A percentile compares a stretch with the other conserved stretches of the same genome.
Evolutionary conservation across 2,113 vertebrate species (phyloP).

Genomic region (Axis porcinus): DNA sequence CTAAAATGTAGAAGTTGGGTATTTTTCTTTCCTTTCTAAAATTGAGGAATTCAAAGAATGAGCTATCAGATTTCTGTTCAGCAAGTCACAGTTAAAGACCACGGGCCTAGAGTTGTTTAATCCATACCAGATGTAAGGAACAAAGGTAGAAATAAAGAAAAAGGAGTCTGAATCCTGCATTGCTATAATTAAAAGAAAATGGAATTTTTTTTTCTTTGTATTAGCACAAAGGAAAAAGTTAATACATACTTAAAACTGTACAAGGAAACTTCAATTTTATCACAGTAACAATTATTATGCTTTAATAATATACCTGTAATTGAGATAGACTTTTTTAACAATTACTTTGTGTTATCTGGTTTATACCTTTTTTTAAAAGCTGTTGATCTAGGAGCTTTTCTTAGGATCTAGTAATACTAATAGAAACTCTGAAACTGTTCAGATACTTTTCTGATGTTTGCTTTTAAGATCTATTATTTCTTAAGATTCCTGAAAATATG

Average conservation of each 20-base stretch:
- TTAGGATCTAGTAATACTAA: background rate
- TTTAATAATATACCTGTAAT: background rate
- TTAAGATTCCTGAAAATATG: background rate
- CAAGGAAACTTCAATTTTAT: background rate
- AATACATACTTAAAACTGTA: background rate
- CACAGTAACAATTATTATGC: background rate
- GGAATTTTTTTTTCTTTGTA: background rate
- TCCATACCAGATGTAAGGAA: constrained; percentile 6
- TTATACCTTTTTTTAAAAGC: background rate
- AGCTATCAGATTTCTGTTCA: constrained; percentile 10
- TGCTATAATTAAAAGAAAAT: background rate
- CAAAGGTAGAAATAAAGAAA: background rate
- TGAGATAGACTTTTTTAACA: background rate
- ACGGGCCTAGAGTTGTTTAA: background rate
- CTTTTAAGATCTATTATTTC: background rate
- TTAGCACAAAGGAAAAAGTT: background rate
- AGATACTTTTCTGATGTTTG: background rate
- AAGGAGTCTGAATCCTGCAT: background rate
- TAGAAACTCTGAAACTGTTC: background rate
- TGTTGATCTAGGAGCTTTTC: background rate
- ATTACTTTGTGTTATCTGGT: background rate
- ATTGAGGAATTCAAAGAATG: background rate
- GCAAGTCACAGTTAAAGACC: background rate
- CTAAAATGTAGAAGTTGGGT: background rate
- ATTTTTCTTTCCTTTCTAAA: background rate